These are phyloP conservation scores for Masticophis lateralis DNA, from an alignment of 2,797 vertebrate species.

Conservation along the genomic window DNA sequence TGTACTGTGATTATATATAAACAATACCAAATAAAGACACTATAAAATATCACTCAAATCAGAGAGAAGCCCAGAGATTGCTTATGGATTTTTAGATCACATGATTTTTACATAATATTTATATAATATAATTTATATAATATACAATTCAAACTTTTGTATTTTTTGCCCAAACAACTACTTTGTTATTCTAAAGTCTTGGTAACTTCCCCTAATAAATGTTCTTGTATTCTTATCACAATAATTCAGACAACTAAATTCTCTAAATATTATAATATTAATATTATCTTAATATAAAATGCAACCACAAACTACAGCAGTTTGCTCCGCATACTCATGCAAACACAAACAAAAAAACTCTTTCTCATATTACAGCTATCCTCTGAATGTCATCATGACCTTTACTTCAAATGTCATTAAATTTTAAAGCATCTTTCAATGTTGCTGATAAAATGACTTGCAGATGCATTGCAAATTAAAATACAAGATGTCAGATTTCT, in stretches of 20 bases:
- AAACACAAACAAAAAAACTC: not conserved
- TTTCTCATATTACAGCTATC: not conserved
- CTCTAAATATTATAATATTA: not conserved
- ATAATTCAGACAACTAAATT: not conserved
- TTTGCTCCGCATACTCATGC: not conserved
- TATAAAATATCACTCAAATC: not conserved
- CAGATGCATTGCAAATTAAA: not conserved
- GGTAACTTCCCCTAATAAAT: not conserved
- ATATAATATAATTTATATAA: no score
- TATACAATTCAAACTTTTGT: not conserved
- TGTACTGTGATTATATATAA: not conserved
- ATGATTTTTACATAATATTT: not conserved
- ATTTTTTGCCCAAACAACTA: not conserved
- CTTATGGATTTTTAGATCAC: not conserved
- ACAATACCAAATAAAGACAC: not conserved
- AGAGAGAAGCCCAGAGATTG: not conserved
- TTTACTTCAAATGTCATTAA: conserved; percentile 30
- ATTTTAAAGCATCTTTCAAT: conserved; percentile 13
- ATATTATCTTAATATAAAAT: not conserved
- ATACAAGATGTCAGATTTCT: not conserved
- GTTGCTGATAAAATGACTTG: conserved; percentile 25
- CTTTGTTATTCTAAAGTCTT: not conserved
- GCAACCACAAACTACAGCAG: not conserved
- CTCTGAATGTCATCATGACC: not conserved
- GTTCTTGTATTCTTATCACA: not conserved